phyloP scores from a whole-genome alignment of 2,888 invertebrate genomes.

The Phlogophora meticulosa region DNA sequence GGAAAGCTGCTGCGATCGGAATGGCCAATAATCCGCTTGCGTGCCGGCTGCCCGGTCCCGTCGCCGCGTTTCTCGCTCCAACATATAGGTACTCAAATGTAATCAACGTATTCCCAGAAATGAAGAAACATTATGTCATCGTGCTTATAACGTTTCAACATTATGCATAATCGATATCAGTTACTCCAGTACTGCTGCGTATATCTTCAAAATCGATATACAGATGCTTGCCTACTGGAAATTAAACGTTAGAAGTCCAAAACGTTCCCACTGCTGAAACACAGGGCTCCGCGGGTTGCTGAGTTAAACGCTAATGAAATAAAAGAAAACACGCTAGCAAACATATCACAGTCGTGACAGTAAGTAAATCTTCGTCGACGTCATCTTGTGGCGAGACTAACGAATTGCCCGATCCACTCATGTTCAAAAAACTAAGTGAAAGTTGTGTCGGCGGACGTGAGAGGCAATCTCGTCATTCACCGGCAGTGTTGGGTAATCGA shows the following conservation, averaged over 20 bases:
- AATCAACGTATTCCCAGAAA: conserved; percentile 49
- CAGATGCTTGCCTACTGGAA: neutral
- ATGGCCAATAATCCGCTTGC: conserved; percentile 84
- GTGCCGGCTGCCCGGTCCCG: conserved; percentile 70
- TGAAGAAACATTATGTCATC: conserved; percentile 48
- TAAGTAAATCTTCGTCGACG: conserved; percentile 56
- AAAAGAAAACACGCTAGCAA: conserved; percentile 32
- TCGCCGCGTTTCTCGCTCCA: conserved; percentile 66
- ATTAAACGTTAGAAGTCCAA: neutral
- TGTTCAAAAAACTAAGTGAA: conserved; percentile 88
- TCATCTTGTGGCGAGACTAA: conserved; percentile 56
- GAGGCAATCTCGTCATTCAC: conserved; percentile 84
- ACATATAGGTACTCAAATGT: conserved; percentile 41
- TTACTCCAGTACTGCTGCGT: neutral
- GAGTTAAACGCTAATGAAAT: conserved; percentile 5
- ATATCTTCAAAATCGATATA: neutral
- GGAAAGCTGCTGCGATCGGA: conserved; percentile 85
- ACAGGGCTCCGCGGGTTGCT: neutral
- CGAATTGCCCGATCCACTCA: conserved; percentile 62
- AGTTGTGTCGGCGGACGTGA: conserved; percentile 80
- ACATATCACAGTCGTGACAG: conserved; percentile 28
- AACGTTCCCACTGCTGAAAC: no score
- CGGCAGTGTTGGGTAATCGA: conserved; percentile 83
- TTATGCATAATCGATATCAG: neutral
- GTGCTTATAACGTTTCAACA: conserved; percentile 5